Conservation (phyloP, 2,888 invertebrate genomes). For the Parnassius orleans region DNA sequence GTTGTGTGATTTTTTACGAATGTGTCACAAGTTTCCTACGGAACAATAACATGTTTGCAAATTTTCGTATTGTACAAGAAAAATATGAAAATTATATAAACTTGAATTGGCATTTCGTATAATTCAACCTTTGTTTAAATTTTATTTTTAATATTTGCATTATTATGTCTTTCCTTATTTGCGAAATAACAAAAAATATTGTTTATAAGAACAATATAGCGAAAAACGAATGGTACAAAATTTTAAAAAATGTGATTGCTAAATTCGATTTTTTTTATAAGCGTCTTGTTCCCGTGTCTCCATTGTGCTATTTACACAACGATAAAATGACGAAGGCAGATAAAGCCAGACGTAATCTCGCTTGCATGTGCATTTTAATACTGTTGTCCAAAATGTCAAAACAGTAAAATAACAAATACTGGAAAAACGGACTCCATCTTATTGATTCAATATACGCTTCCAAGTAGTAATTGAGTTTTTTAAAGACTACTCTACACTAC, state of each 20-base stretch:
- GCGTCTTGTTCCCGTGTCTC: neutral
- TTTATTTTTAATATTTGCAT: neutral
- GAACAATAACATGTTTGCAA: too few relatives aligned
- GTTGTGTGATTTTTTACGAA: too few relatives aligned
- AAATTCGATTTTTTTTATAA: conserved; percentile 10
- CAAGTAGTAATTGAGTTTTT: neutral
- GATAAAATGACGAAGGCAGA: conserved; percentile 9
- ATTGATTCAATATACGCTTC: conserved; percentile 6
- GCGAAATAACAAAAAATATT: neutral
- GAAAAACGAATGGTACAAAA: conserved; percentile 2
- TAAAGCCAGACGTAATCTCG: conserved; percentile 17
- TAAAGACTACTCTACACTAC: too few relatives aligned
- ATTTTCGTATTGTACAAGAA: too few relatives aligned
- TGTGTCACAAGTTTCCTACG: too few relatives aligned
- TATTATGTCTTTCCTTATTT: conserved; percentile 8
- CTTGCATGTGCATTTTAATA: conserved; percentile 12
- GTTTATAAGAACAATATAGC: neutral
- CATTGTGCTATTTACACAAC: conserved; percentile 15
- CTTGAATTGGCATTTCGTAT: too few relatives aligned
- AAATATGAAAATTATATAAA: too few relatives aligned
- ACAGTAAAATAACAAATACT: conserved; percentile 20
- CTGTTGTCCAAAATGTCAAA: conserved; percentile 19
- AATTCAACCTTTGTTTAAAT: too few relatives aligned
- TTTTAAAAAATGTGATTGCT: conserved; percentile 7
- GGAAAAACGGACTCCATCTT: neutral